Percentiles rank a stretch among this genome's conserved stretches.
Conservation (phyloP, 64 coral and sea anemone species). For the Dendronephthya gigantea region DNA sequence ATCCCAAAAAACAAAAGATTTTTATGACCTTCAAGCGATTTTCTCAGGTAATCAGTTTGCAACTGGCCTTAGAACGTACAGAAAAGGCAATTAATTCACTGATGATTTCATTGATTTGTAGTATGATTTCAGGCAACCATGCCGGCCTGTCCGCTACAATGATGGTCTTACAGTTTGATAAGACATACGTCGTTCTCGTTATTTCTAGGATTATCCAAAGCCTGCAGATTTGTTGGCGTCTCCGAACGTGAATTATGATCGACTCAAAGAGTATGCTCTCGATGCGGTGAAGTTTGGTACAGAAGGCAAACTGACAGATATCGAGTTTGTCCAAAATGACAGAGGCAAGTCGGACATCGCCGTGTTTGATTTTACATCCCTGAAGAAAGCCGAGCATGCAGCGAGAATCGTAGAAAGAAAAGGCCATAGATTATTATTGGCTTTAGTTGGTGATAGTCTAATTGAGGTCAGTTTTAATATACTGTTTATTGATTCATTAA, state of each 20-base stretch:
- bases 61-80: too few relatives aligned
- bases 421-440: constrained; percentile 62
- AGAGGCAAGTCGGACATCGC: constrained; percentile 59
- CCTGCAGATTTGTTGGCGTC: constrained; percentile 49
- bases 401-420: constrained; percentile 83
- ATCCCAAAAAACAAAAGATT: too few relatives aligned
- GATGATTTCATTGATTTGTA: too few relatives aligned
- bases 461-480: constrained; percentile 54
- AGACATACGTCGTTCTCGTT: too few relatives aligned
- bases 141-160: too few relatives aligned
- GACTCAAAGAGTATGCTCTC: constrained; percentile 47
- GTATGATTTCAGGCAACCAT: too few relatives aligned
- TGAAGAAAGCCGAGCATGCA: constrained; percentile 85
- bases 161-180: too few relatives aligned
- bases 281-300: constrained; percentile 78
- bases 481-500: too few relatives aligned
- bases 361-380: constrained; percentile 91
- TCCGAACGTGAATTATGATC: constrained; percentile 42
- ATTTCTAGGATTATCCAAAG: constrained; percentile 51
- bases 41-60: too few relatives aligned
- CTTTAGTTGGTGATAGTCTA: constrained; percentile 78
- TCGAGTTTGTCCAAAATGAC: constrained; percentile 39
- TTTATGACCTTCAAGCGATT: too few relatives aligned
- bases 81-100: too few relatives aligned
- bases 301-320: constrained; percentile 54